Base-by-base conservation (phyloP, 2,797 vertebrate genomes). In the Remorina albescens region DNA sequence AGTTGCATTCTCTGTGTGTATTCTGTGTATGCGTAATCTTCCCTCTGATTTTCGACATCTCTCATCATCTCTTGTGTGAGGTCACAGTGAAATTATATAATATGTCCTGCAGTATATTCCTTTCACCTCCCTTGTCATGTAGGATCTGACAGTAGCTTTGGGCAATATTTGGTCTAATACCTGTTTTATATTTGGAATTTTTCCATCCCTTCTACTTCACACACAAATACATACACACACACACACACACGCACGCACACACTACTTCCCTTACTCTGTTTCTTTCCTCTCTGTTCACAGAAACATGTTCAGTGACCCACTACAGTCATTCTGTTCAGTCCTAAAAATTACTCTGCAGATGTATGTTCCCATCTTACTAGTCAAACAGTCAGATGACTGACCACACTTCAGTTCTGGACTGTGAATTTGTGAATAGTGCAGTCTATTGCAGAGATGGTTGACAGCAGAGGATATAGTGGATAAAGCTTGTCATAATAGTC, bases 121-220 rank as follows among this genome's bases (percentile, higher is more conserved):
- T 79, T 77, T 89, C 81, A 85, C 81, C 76, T 86, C 71, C 78
- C 76, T 32, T 71, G 74, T 89, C 75, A 78, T 86, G 79, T 80
- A 42, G 64, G 80, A 83, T 86, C 66, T 84, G 77, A 88, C 78
- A 76, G 76, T 79, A 82, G 85, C 86, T 88, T 78, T 80, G 71
- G 75, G 85, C 82, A 79, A 79, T 78, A 80, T 86, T 87, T 44
- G 18, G 41, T 84, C 86, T 87, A 88, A 86, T 89, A 86, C 71
- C 76, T 79, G 73, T 84, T 80, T 86, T 70, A 78, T 82, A 66
- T 82, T 51, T 78, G 55, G 41, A 57, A 51, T 60, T 56, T 61
- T 58, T 77, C 62, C 54, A 50, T 76, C 63, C 57, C 28, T 36
- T 32, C 37, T 42, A 57, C 42, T 21, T 19, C 47, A 37, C n/a